A percentile compares a stretch with the other conserved stretches of the same genome.
phyloP scores from a whole-genome alignment of 64 coral and sea anemone species.

The Astreopora myriophthalma region DNA sequence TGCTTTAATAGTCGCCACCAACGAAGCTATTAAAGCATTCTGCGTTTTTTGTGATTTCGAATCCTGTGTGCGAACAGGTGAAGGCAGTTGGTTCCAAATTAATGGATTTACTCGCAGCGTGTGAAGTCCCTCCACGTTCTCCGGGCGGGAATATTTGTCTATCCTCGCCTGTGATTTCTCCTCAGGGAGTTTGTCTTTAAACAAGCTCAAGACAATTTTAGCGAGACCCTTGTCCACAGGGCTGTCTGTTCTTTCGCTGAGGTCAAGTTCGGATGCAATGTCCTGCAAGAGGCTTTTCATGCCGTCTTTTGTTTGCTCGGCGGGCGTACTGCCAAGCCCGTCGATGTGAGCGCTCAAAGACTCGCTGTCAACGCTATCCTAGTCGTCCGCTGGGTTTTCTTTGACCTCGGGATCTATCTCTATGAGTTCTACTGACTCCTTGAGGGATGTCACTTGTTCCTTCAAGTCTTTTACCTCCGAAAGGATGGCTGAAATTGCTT shows the following conservation, averaged over 20 bases:
- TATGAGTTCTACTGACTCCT: background rate
- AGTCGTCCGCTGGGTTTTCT: background rate
- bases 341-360: background rate
- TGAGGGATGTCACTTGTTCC: background rate
- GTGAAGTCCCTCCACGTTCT: background rate
- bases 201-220: background rate
- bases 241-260: constrained; percentile 10
- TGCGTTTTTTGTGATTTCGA: constrained; percentile 2
- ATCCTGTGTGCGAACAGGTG: background rate
- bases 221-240: background rate
- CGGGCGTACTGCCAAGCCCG: background rate
- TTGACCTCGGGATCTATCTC: background rate
- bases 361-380: background rate
- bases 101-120: constrained; percentile 6
- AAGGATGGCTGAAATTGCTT: background rate
- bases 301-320: background rate
- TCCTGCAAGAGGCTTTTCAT: background rate
- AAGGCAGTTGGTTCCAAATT: background rate
- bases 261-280: background rate
- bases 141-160: background rate
- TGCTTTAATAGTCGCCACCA: background rate
- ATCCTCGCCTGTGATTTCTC: background rate
- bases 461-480: background rate
- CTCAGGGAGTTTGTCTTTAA: background rate
- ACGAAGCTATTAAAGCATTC: background rate